A percentile compares a stretch with the other conserved stretches of the same genome.
These are phyloP conservation scores for Acrossocheilus wenchowensis DNA, from an alignment of 2,797 vertebrate species.

Conservation along the genomic window DNA sequence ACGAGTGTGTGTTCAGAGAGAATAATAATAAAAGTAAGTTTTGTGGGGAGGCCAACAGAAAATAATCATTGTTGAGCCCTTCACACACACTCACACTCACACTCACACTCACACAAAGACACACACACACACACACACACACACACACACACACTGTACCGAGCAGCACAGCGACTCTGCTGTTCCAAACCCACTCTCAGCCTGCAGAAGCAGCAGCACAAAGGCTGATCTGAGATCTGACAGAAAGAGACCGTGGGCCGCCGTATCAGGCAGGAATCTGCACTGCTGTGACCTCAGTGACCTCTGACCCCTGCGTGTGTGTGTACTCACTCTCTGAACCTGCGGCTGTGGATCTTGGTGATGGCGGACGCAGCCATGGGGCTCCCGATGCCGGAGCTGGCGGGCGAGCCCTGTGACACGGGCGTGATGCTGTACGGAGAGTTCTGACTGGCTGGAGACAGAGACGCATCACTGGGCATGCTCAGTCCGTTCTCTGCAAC, in stretches of 20 bases:
- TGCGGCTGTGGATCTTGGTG: slow-evolving; percentile 98
- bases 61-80: slow-evolving; percentile 3
- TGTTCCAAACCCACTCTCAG: background rate
- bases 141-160: background rate
- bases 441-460: slow-evolving; percentile 98
- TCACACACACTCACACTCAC: background rate
- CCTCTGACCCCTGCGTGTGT: slow-evolving; percentile 53
- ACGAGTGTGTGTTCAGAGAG: background rate
- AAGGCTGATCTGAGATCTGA: slow-evolving; percentile 4
- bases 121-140: background rate
- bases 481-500: slow-evolving; percentile 91
- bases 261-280: background rate
- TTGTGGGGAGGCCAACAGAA: background rate
- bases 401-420: slow-evolving; percentile 95
- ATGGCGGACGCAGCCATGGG: slow-evolving; percentile 96
- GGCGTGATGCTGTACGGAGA: slow-evolving; percentile 99
- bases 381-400: slow-evolving; percentile 96
- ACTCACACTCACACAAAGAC: background rate
- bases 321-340: slow-evolving; percentile 94
- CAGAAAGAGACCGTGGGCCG: background rate
- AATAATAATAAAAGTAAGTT: background rate
- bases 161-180: background rate
- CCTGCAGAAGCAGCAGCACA: background rate
- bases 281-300: background rate
- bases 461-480: slow-evolving; percentile 92